phyloP scores from a whole-genome alignment of 2,797 vertebrate species.

The Alca torda region DNA sequence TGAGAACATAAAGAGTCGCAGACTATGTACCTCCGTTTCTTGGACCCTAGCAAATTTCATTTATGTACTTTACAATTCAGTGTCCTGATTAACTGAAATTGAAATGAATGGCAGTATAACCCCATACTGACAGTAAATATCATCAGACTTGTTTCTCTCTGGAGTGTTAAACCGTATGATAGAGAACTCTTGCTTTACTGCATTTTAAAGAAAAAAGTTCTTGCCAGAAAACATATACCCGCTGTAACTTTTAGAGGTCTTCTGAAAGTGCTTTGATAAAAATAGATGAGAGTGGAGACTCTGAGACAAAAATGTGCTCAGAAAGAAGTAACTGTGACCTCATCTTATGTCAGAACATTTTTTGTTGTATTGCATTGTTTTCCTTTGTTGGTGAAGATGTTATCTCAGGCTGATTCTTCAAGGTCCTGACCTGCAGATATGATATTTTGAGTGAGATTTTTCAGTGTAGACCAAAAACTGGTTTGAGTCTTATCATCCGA shows the following conservation, averaged over 20 bases:
- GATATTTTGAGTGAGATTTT: background rate
- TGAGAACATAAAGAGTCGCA: background rate
- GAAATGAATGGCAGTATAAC: background rate
- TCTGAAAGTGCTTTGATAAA: conserved; percentile 25
- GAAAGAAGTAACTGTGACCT: conserved; percentile 8
- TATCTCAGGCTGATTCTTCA: background rate
- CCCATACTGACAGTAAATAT: background rate
- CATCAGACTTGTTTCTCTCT: background rate
- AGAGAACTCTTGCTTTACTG: background rate
- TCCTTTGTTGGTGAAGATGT: background rate
- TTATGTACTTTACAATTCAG: background rate
- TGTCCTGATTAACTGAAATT: background rate
- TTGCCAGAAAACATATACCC: background rate
- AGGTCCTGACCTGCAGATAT: background rate
- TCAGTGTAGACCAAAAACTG: background rate
- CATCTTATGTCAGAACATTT: conserved; percentile 1
- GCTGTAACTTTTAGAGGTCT: background rate
- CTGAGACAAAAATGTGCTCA: conserved; percentile 1
- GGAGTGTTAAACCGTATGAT: background rate
- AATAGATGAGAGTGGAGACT: background rate
- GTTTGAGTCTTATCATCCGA: background rate
- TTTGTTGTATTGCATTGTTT: background rate
- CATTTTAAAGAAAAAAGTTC: background rate
- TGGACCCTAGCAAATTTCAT: background rate
- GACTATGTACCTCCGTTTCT: background rate